phyloP scores from a whole-genome alignment of 2,888 invertebrate genomes.

The Drosophila macrospina region DNA sequence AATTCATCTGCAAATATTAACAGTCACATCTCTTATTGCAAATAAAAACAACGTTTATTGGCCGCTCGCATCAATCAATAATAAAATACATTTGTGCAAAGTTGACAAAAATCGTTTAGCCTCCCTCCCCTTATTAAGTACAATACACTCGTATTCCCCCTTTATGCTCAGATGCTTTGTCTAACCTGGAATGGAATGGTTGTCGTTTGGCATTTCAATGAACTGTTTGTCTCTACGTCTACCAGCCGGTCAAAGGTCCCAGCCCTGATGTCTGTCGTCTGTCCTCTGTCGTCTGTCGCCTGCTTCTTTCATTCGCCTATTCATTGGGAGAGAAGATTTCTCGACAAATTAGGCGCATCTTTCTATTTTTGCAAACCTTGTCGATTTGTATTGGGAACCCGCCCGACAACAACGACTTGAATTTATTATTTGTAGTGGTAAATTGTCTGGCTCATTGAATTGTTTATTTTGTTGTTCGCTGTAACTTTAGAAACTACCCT shows the following conservation, averaged over 20 bases:
- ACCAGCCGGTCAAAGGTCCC: conserved; percentile 14
- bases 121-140: background rate
- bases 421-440: conserved; percentile 68
- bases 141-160: background rate
- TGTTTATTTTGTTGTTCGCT: conserved; percentile 36
- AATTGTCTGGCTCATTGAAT: conserved; percentile 53
- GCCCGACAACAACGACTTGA: conserved; percentile 20
- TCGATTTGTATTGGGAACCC: conserved; percentile 62
- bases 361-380: conserved; percentile 73
- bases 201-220: conserved; percentile 69
- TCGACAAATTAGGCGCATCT: conserved; percentile 64
- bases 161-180: conserved; percentile 8
- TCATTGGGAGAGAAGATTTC: conserved; percentile 25
- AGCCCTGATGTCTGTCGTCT: conserved; percentile 2
- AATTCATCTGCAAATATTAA: background rate
- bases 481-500: conserved; percentile 33
- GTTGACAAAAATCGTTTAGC: conserved; percentile 46
- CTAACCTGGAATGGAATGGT: conserved; percentile 19
- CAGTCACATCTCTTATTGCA: background rate
- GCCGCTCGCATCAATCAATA: conserved; percentile 48
- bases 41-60: conserved; percentile 42
- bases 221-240: conserved; percentile 44
- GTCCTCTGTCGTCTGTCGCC: background rate
- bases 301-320: conserved; percentile 32
- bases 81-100: conserved; percentile 51